Evolutionary conservation across 2,888 invertebrate genomes (phyloP), one percentile per base, ranked within the genome.

Genomic region (Lasioglossum zephyrum): DNA sequence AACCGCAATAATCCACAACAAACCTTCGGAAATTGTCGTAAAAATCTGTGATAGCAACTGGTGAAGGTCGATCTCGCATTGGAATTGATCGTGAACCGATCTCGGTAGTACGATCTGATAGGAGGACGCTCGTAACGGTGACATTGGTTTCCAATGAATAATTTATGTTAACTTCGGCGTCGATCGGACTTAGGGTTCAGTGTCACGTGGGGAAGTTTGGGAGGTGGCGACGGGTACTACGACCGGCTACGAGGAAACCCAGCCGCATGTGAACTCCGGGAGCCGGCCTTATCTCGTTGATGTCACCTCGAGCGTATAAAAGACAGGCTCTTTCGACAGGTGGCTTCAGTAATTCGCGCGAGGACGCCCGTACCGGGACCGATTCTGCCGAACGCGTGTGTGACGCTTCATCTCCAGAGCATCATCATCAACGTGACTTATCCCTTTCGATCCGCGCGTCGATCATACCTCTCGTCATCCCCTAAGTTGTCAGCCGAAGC

Each of bases 291-390:
- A 89, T 90, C 91, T 88, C 66, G 47, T 49, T 75, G 60, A 73
- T 79, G 70, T 76, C 78, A 86, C 73, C 79, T 57, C 82, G 66
- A 66, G 74, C 86, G 90, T 93, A 94, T 94, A 94, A 93, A 93
- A 94, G 94, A 90, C 91, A 91, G 77, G 82, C 89, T 84, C 85
- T 85, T 85, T 85, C 88, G 89, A 87, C 85, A 88, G 87, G 84
- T 90, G 83, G 36, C 88, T 88, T 90, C 92, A 93, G 93, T 94
- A 84, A 92, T 91, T 90, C 85, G 73, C 79, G 84, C 76, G 81
- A 82, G 85, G 88, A 79, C 85, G 77, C 22, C 39, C 36, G 53
- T 4, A 16, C 31, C 41, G 31, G 49, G 60, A 57, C 16, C 44
- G 36, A 69, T 47, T 60, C 41, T 8, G 6, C 36, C 16, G 60